Evolutionary conservation across 2,797 vertebrate genomes (phyloP).

Genomic region (Sebastes matsubarae): DNA sequence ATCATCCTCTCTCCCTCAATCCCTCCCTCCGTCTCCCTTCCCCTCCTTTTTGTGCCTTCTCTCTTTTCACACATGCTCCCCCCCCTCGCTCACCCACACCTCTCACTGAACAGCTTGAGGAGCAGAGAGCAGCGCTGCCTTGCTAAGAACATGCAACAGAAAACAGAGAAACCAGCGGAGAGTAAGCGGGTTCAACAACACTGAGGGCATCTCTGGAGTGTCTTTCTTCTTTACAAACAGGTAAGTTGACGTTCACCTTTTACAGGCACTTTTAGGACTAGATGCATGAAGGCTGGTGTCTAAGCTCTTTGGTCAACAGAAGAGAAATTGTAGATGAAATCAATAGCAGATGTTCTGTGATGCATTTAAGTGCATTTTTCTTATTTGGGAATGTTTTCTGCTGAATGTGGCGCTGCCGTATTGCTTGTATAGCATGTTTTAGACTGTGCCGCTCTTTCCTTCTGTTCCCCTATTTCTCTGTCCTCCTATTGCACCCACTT

Average conservation of each 20-base stretch:
- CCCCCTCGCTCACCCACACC: constrained; percentile 44
- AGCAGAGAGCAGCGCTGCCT: constrained; percentile 46
- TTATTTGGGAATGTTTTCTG: constrained; percentile 8
- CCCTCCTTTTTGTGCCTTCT: constrained; percentile 41
- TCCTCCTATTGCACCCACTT: background rate
- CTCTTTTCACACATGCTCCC: constrained; percentile 57
- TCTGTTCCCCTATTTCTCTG: background rate
- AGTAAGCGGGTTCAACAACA: background rate
- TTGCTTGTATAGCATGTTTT: background rate
- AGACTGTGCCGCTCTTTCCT: background rate
- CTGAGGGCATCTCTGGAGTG: constrained; percentile 5
- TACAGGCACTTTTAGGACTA: background rate
- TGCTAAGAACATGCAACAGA: constrained; percentile 55
- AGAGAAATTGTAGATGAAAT: background rate
- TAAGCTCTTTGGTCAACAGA: background rate
- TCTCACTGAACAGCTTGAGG: constrained; percentile 53
- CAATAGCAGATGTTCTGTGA: background rate
- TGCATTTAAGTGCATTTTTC: background rate
- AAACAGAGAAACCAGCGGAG: constrained; percentile 17
- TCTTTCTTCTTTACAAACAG: constrained; percentile 8
- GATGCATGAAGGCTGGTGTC: background rate
- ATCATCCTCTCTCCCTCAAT: constrained; percentile 50
- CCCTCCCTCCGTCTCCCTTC: background rate
- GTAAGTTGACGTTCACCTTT: constrained; percentile 42
- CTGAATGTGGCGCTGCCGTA: background rate